Evolutionary conservation across 2,113 vertebrate species (phyloP).

Genomic region (Siphamia tubifer): DNA sequence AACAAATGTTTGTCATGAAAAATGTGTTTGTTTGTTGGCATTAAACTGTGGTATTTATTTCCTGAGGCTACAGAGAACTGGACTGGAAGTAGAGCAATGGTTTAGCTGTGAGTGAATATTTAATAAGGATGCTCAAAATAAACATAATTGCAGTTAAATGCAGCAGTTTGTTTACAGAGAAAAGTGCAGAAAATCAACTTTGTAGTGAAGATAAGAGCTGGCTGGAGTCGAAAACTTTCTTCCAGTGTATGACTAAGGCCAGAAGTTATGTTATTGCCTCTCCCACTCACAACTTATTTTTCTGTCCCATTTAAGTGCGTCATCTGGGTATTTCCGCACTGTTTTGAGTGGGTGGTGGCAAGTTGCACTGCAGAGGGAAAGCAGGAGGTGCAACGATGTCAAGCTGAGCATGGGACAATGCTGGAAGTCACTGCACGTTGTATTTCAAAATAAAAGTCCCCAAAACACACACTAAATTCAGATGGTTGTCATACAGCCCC

Average conservation of each 20-base stretch:
- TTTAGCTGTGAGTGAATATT: background rate
- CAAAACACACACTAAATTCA: no score
- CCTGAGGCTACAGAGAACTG: background rate
- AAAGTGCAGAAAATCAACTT: background rate
- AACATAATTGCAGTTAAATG: background rate
- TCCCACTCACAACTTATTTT: constrained; percentile 47
- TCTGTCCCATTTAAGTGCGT: constrained; percentile 66
- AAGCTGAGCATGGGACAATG: background rate
- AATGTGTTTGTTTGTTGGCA: background rate
- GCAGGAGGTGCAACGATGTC: background rate
- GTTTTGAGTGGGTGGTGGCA: constrained; percentile 62
- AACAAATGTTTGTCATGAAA: background rate
- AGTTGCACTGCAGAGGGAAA: constrained; percentile 25
- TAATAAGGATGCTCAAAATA: background rate
- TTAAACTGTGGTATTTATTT: background rate
- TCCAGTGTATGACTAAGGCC: constrained; percentile 35
- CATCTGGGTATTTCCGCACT: constrained; percentile 80
- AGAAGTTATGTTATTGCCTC: constrained; percentile 37
- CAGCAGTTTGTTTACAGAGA: background rate
- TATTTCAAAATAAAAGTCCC: constrained; percentile 46
- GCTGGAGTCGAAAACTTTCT: background rate
- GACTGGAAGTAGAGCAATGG: background rate
- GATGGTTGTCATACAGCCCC: no score
- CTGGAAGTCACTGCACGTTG: background rate
- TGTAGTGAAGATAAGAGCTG: background rate